Percentiles rank a stretch among this genome's conserved stretches.
phyloP scores from a whole-genome alignment of 2,113 vertebrate species.

The Otis tarda region DNA sequence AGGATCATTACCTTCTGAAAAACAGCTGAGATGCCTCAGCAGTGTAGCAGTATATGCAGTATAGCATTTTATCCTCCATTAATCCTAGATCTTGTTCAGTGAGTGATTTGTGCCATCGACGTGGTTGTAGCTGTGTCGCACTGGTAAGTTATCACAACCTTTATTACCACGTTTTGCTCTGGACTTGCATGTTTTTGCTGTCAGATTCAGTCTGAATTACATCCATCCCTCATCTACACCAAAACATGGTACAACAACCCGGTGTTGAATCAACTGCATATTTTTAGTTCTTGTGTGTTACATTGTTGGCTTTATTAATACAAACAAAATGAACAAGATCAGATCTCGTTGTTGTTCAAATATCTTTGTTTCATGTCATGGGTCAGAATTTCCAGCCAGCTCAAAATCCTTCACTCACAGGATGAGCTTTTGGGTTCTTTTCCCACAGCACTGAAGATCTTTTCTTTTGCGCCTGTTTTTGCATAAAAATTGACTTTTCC shows the following conservation, averaged over 20 bases:
- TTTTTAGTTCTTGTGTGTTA: background rate
- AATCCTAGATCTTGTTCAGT: conserved; percentile 1
- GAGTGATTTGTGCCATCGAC: background rate
- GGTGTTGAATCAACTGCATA: background rate
- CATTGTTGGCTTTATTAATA: background rate
- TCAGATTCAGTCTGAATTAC: background rate
- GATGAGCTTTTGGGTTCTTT: background rate
- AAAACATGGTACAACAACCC: background rate
- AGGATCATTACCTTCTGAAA: conserved; percentile 4
- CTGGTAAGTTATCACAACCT: background rate
- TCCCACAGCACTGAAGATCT: background rate
- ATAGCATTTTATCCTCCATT: background rate
- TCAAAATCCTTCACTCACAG: background rate
- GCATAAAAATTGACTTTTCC: background rate
- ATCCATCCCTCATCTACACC: background rate
- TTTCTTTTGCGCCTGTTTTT: background rate
- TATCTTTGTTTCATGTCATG: background rate
- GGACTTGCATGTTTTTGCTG: background rate
- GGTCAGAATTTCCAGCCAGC: background rate
- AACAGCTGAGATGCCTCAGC: background rate
- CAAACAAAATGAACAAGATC: background rate
- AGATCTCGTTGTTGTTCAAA: background rate
- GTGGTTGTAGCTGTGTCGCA: background rate
- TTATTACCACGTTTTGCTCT: background rate
- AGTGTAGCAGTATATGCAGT: background rate